These are phyloP conservation scores for Pseudonaja textilis DNA, from an alignment of 2,113 vertebrate species.

Conservation along the genomic window DNA sequence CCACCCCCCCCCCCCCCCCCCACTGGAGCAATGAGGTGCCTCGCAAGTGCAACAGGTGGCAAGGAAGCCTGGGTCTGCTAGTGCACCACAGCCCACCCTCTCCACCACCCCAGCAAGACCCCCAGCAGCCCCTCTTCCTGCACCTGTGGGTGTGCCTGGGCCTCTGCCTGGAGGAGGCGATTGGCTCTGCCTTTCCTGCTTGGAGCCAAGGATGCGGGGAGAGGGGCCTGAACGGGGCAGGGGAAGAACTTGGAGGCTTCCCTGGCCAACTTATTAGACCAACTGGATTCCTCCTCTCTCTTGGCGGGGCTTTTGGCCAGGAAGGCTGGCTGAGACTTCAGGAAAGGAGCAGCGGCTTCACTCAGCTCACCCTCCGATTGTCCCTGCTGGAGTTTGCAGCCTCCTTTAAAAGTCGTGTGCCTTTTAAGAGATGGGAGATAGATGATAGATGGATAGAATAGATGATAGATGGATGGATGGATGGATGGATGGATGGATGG, in stretches of 20 bases:
- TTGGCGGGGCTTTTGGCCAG: not conserved
- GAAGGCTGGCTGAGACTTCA: not conserved
- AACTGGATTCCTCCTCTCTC: constrained; percentile 67
- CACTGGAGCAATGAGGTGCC: no score
- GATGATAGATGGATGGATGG: no score
- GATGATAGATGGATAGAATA: no score
- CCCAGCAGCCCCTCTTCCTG: not conserved
- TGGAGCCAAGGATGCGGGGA: constrained; percentile 31
- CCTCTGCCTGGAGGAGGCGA: constrained; percentile 46
- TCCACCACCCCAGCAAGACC: not conserved
- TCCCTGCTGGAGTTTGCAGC: constrained; percentile 13
- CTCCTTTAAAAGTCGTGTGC: not conserved
- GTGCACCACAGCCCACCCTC: not conserved
- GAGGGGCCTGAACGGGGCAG: constrained; percentile 47
- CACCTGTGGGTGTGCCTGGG: not conserved
- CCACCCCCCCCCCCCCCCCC: no score
- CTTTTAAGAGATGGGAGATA: no score
- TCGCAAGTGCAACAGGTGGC: not conserved
- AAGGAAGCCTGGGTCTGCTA: not conserved
- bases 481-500: no score
- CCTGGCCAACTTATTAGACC: constrained; percentile 73
- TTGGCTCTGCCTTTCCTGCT: constrained; percentile 46
- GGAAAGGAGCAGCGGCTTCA: constrained; percentile 19
- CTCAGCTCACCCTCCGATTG: not conserved
- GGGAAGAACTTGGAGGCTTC: constrained; percentile 67